Conservation (phyloP, 53 echinoderm and acorn worm genomes). For the Zoroaster sp. region DNA sequence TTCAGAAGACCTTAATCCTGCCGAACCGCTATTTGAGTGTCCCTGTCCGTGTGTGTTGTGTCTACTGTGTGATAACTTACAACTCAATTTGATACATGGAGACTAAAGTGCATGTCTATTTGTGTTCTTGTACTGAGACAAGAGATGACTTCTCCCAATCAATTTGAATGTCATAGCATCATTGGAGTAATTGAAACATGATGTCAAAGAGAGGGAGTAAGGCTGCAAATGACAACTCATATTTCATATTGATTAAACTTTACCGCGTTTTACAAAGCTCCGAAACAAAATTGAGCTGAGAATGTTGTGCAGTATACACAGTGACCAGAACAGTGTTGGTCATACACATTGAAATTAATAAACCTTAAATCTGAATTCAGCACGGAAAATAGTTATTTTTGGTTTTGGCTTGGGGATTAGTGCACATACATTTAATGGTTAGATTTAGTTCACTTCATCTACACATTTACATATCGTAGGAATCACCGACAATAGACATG, state of each 20-base stretch:
- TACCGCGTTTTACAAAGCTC: background rate
- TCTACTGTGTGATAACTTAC: constrained; percentile 1
- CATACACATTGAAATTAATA: too few species aligned
- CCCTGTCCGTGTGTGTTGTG: background rate
- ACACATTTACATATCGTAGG: too few species aligned
- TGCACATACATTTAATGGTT: background rate
- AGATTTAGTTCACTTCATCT: background rate
- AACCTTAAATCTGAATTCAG: background rate
- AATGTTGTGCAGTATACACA: background rate
- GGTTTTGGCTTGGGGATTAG: background rate
- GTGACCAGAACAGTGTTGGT: background rate
- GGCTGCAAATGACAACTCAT: background rate
- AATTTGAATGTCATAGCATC: background rate
- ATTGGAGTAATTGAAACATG: background rate
- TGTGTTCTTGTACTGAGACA: background rate
- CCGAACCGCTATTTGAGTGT: background rate
- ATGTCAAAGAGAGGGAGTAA: background rate
- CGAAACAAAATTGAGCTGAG: background rate
- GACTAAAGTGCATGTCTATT: background rate
- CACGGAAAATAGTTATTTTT: background rate
- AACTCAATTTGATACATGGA: constrained; percentile 4
- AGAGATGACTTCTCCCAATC: background rate
- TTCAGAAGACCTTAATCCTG: background rate
- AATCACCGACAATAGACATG: too few species aligned
- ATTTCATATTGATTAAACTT: constrained; percentile 3